These are phyloP conservation scores for Falco rusticolus DNA, from an alignment of 2,797 vertebrate genomes.

Conservation along the genomic window DNA sequence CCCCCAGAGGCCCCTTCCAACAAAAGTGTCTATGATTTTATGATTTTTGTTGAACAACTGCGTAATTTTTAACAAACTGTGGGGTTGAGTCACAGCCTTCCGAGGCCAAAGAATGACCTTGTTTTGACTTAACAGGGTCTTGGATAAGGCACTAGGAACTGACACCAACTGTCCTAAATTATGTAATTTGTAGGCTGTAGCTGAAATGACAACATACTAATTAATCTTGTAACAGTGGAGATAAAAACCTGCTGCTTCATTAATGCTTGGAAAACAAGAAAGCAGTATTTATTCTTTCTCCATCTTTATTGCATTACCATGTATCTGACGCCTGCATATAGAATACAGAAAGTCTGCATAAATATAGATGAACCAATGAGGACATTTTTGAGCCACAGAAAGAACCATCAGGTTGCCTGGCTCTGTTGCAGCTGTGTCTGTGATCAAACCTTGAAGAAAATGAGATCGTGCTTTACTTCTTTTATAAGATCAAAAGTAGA, in stretches of 20 bases:
- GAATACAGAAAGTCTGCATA: neutral
- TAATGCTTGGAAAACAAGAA: constrained; percentile 14
- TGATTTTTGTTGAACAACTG: neutral
- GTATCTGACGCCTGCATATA: neutral
- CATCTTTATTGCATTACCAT: neutral
- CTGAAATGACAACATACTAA: constrained; percentile 30
- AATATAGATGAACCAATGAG: neutral
- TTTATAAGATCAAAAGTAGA: neutral
- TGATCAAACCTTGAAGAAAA: neutral
- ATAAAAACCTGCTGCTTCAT: constrained; percentile 10
- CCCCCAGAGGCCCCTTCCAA: neutral
- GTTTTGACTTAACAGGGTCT: neutral
- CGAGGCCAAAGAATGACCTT: neutral
- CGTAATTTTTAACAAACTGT: neutral
- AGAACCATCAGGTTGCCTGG: neutral
- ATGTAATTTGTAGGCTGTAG: constrained; percentile 8
- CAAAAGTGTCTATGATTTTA: neutral
- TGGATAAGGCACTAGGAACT: neutral
- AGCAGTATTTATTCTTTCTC: constrained; percentile 1
- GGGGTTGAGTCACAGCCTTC: neutral
- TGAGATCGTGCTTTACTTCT: neutral
- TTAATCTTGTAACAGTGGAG: constrained; percentile 14
- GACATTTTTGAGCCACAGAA: neutral
- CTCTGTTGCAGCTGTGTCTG: neutral
- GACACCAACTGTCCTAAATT: constrained; percentile 1